Percentiles rank a stretch among this genome's conserved stretches.
Evolutionary conservation across 2,113 vertebrate species (phyloP).

Genomic region (Bufo gargarizans): DNA sequence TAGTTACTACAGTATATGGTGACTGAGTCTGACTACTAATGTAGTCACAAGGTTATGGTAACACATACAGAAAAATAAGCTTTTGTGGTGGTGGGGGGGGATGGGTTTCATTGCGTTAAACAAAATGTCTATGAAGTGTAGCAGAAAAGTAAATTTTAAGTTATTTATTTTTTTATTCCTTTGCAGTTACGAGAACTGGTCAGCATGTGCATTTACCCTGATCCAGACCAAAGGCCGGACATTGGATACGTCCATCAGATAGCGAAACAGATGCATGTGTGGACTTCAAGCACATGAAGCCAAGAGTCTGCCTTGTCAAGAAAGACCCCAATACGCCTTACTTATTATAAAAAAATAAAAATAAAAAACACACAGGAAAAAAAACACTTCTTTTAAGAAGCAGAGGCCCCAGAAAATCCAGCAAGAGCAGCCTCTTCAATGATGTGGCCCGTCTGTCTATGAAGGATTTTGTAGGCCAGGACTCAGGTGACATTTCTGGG

Average conservation of each 20-base stretch:
- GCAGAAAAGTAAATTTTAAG: not conserved
- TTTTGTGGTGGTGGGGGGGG: too few species aligned
- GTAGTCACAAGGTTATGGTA: too few species aligned
- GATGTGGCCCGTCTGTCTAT: constrained; percentile 64
- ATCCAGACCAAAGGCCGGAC: constrained; percentile 80
- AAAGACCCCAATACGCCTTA: constrained; percentile 69
- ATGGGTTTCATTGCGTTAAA: too few species aligned
- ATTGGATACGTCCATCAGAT: constrained; percentile 82
- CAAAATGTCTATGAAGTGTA: not conserved
- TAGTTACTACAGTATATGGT: too few species aligned
- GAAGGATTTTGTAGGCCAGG: constrained; percentile 65
- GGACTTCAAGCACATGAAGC: constrained; percentile 81
- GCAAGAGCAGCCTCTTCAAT: constrained; percentile 60
- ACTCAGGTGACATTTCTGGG: constrained; percentile 66
- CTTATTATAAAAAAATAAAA: constrained; percentile 56
- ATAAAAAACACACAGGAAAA: too few species aligned
- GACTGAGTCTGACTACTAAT: too few species aligned
- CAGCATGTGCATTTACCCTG: constrained; percentile 84
- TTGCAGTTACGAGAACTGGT: constrained; percentile 83
- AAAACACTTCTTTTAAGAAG: constrained; percentile 65
- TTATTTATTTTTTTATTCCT: not conserved
- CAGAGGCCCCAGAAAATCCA: constrained; percentile 60
- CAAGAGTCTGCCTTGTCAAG: not conserved
- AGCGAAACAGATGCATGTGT: constrained; percentile 84
- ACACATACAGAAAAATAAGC: too few species aligned